Evolutionary conservation across 2,797 vertebrate species (phyloP).

Genomic region (Poecilia velifera): DNA sequence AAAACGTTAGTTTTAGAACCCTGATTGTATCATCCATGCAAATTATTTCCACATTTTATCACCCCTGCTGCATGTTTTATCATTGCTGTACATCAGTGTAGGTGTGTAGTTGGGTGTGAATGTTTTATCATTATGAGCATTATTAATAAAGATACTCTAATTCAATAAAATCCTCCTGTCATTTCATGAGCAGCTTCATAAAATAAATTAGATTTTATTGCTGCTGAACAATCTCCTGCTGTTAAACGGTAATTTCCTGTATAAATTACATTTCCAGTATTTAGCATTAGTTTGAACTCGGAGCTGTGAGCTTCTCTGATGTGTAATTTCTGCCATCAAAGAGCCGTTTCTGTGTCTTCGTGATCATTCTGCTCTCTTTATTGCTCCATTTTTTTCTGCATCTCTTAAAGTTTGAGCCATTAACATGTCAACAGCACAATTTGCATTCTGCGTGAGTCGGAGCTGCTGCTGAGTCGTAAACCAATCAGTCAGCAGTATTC

Average conservation of each 20-base stretch:
- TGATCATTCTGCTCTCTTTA: slow-evolving; percentile 51
- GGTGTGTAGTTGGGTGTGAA: background rate
- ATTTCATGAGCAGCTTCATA: background rate
- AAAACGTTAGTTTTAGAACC: no score
- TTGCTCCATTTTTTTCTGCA: slow-evolving; percentile 42
- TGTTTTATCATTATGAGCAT: background rate
- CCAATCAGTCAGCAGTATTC: slow-evolving; percentile 55
- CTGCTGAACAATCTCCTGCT: slow-evolving; percentile 8
- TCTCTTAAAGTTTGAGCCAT: slow-evolving; percentile 54
- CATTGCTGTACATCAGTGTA: background rate
- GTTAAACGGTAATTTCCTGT: slow-evolving; percentile 17
- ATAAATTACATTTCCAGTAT: slow-evolving; percentile 25
- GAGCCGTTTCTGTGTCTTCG: slow-evolving; percentile 28
- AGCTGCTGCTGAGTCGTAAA: slow-evolving; percentile 52
- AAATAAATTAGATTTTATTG: slow-evolving; percentile 11
- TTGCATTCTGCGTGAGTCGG: slow-evolving; percentile 46
- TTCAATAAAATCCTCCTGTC: background rate
- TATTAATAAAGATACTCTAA: background rate
- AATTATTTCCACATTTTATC: background rate
- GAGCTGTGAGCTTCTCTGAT: slow-evolving; percentile 12
- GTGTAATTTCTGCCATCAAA: slow-evolving; percentile 17
- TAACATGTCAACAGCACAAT: slow-evolving; percentile 42
- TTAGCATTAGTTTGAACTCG: background rate
- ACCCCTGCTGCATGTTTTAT: background rate
- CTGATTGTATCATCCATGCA: no score